These are phyloP conservation scores for Ochotona curzoniae DNA, from an alignment of 2,113 vertebrate species.

Conservation along the genomic window DNA sequence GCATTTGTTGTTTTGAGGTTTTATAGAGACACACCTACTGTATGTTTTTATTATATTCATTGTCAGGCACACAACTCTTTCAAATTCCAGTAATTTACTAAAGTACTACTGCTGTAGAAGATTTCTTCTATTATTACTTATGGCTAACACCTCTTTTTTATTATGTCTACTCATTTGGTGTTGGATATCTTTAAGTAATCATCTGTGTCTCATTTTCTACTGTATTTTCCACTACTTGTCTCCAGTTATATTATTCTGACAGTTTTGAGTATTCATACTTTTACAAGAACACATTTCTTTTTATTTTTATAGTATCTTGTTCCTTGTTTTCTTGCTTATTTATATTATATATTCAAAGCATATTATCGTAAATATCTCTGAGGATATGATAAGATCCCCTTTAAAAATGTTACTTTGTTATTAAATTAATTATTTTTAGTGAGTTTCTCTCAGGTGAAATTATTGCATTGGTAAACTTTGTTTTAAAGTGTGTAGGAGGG, in stretches of 20 bases:
- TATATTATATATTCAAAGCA: not conserved
- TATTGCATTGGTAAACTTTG: not conserved
- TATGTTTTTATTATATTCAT: not conserved
- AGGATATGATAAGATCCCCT: not conserved
- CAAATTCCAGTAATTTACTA: not conserved
- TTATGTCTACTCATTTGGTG: not conserved
- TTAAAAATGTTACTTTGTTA: not conserved
- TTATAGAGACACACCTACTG: not conserved
- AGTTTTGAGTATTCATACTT: constrained; percentile 22
- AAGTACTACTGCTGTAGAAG: not conserved
- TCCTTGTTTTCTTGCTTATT: not conserved
- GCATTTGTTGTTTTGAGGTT: not conserved
- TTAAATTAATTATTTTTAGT: not conserved
- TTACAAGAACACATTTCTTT: not conserved
- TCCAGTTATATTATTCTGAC: not conserved
- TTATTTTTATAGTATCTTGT: not conserved
- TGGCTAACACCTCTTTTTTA: not conserved
- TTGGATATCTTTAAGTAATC: not conserved
- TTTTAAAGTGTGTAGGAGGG: not conserved
- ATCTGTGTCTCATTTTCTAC: not conserved
- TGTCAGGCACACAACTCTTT: not conserved
- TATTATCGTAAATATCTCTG: not conserved
- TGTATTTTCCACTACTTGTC: not conserved
- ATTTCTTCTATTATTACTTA: not conserved
- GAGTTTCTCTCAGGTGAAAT: not conserved